Percentiles rank a stretch among this genome's conserved stretches.
These are phyloP conservation scores for Epistrophe eligans DNA, from an alignment of 2,888 invertebrate genomes.

Conservation along the genomic window DNA sequence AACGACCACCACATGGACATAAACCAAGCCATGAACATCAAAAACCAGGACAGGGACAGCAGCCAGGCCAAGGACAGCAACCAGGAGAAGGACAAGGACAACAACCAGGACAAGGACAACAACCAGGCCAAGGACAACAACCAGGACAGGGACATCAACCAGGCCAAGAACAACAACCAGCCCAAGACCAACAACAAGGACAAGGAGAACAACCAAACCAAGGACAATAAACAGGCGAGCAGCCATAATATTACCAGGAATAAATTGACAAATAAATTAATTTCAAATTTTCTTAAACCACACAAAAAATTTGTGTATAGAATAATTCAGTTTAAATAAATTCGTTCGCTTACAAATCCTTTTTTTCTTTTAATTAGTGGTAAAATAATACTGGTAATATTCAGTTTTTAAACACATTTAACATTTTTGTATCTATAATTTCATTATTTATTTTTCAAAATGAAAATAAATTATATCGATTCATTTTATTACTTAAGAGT, in stretches of 20 bases:
- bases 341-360: background rate
- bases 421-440: background rate
- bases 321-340: background rate
- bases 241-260: background rate
- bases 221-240: background rate
- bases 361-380: no score
- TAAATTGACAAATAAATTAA: background rate
- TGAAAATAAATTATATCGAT: constrained; percentile 8
- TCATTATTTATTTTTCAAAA: background rate
- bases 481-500: background rate
- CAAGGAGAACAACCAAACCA: constrained; percentile 10
- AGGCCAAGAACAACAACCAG: constrained; percentile 1
- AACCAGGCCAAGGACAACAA: constrained; percentile 15
- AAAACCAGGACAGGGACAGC: constrained; percentile 9
- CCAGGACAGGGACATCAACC: constrained; percentile 24
- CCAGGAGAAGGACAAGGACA: constrained; percentile 28
- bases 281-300: background rate
- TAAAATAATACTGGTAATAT: no score
- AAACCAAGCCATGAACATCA: constrained; percentile 18
- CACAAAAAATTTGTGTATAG: background rate
- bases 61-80: constrained; percentile 5
- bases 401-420: background rate
- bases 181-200: constrained; percentile 11
- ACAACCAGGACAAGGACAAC: constrained; percentile 28
- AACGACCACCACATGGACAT: constrained; percentile 9